Evolutionary conservation across 1,140 invertebrate species (phyloP), one percentile per base, ranked within the genome.

Genomic region (Meloidogyne exigua): DNA sequence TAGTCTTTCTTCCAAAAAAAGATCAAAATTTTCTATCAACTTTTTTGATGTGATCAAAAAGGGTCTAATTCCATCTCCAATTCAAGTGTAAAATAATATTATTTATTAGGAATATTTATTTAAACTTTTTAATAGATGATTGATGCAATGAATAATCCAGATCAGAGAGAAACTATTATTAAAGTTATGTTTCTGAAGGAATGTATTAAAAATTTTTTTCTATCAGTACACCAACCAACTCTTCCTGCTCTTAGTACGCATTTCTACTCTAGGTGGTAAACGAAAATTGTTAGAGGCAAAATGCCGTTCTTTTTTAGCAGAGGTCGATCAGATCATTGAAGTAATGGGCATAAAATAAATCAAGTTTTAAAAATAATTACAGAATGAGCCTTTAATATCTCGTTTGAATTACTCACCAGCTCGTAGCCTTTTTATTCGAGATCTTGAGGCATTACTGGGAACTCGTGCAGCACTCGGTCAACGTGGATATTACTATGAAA

Each of bases 201-300:
- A 26, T 28, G 3, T 32, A 68, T 18, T 32, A 18, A 68, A 23
- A 69, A 44, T 42, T 71, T 18, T n/a, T 44, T 25, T 23, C 1
- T 18, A 70, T n/a, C 36, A 73, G 71, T 23, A 73, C 57, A 73
- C 23, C 11, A 73, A 73, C 25, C 71, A 73, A 36, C 71, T 73
- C 5, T 73, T 26, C 39, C 28, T 39, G 0, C 39, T 57, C 9
- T 25, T 73, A 23, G 11, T 65, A 39, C 39, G 57, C 15, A 10
- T 73, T 25, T n/a, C 26, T 39, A 64, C 13, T 64, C 21, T 65
- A 23, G 10, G 0, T 39, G 10, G 57, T 11, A 21, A 28, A 36
- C 2, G 9, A 65, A 25, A 57, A 57, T n/a, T n/a, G n/a, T 57
- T 57, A 57, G 12, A 26, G 13, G 49, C 3, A 11, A 71, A 26